A percentile compares a stretch with the other conserved stretches of the same genome.
Evolutionary conservation across 1,140 invertebrate genomes (phyloP).

Genomic region (Zelostemma sp.): DNA sequence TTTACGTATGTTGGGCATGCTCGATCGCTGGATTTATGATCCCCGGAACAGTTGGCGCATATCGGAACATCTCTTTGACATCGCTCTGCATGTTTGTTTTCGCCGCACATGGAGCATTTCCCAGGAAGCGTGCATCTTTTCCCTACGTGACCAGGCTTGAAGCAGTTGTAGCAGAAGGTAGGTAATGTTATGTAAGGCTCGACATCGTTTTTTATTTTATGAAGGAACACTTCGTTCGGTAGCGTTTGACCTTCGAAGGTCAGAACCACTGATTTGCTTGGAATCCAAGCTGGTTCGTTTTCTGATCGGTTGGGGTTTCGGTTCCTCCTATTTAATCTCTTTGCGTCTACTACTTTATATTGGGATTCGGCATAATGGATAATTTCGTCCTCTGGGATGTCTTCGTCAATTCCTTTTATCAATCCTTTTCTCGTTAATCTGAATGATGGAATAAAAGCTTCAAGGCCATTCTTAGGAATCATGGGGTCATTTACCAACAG

Average conservation of each 20-base stretch:
- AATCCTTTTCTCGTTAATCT: not conserved
- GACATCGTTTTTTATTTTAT: not conserved
- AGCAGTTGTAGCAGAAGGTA: slow-evolving; percentile 11
- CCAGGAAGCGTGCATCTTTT: not conserved
- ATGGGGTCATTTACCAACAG: not conserved
- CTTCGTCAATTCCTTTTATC: slow-evolving; percentile 1
- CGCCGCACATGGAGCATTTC: slow-evolving; percentile 10
- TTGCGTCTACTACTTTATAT: not conserved
- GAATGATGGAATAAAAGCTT: not conserved
- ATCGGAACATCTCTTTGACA: not conserved
- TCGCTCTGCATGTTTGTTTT: not conserved
- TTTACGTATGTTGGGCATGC: not conserved
- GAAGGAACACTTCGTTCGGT: slow-evolving; percentile 7
- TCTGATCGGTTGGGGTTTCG: not conserved
- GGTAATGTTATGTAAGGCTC: slow-evolving; percentile 5
- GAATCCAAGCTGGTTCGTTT: not conserved
- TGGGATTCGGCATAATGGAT: not conserved
- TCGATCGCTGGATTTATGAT: slow-evolving; percentile 9
- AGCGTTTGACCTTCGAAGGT: slow-evolving; percentile 19
- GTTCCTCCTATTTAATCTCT: not conserved
- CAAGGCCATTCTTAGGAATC: not conserved
- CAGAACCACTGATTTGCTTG: slow-evolving; percentile 2
- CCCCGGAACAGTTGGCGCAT: slow-evolving; percentile 8
- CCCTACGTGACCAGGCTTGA: slow-evolving; percentile 4
- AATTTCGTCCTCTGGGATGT: slow-evolving; percentile 3